A percentile compares a stretch with the other conserved stretches of the same genome.
phyloP scores from a whole-genome alignment of 2,113 vertebrate genomes.

The Bos javanicus region DNA sequence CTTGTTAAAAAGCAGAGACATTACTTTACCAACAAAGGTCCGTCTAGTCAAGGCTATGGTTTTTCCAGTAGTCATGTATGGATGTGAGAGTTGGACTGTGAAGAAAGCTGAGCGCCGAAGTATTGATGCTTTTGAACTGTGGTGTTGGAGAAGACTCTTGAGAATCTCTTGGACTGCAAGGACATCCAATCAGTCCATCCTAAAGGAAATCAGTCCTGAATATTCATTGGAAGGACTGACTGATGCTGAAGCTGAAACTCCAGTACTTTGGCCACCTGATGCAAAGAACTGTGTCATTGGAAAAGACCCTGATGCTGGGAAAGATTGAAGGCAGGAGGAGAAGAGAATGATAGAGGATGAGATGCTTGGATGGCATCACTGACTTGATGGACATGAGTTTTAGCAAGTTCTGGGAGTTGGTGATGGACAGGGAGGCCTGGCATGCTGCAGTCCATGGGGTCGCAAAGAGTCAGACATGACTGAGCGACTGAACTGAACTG shows the following conservation, averaged over 20 bases:
- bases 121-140: neutral
- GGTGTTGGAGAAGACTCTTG: neutral
- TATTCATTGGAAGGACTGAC: neutral
- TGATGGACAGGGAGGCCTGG: neutral
- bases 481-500: neutral
- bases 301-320: neutral
- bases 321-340: neutral
- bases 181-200: neutral
- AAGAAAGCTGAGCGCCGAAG: neutral
- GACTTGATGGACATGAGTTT: neutral
- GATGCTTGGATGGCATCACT: neutral
- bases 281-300: neutral
- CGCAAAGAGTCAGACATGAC: fast-evolving
- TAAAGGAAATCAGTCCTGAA: neutral
- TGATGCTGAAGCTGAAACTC: neutral
- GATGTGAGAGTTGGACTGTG: neutral
- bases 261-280: neutral
- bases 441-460: neutral
- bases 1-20: neutral
- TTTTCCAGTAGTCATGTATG: neutral
- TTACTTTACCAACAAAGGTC: neutral
- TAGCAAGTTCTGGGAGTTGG: neutral
- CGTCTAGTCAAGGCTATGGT: neutral
- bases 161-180: neutral
- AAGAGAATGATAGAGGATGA: neutral